Conservation (phyloP, 2,888 invertebrate species). For the Ormyrus labotus region DNA sequence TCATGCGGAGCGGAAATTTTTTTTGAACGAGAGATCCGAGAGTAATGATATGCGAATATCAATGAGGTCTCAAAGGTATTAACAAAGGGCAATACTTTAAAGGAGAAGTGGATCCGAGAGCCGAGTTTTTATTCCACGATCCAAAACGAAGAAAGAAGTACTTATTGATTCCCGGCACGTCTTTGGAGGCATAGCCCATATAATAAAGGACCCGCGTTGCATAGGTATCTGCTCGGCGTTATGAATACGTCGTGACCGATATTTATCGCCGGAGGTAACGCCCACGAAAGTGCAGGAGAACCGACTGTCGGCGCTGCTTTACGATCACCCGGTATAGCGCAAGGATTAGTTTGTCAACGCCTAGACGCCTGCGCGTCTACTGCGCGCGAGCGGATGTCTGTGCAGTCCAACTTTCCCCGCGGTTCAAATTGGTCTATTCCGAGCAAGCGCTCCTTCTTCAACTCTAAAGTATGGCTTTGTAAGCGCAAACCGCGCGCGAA, state of each 20-base stretch:
- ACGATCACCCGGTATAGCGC: conserved; percentile 68
- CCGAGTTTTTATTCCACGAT: conserved; percentile 36
- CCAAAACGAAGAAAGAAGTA: conserved; percentile 27
- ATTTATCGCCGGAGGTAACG: conserved; percentile 65
- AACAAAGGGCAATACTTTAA: conserved; percentile 49
- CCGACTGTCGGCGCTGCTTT: conserved; percentile 68
- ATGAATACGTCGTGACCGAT: conserved; percentile 61
- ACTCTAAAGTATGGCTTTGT: conserved; percentile 54
- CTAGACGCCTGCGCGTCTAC: conserved; percentile 62
- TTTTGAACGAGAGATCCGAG: background rate
- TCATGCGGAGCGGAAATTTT: background rate
- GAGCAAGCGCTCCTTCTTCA: conserved; percentile 45
- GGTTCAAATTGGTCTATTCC: conserved; percentile 54
- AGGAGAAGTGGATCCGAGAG: background rate
- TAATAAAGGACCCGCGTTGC: conserved; percentile 39
- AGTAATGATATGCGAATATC: conserved; percentile 47
- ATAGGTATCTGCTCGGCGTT: conserved; percentile 37
- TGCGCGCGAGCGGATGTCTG: conserved; percentile 37
- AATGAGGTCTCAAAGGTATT: conserved; percentile 19
- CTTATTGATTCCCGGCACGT: conserved; percentile 56
- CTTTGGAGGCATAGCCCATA: conserved; percentile 21
- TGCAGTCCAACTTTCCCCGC: conserved; percentile 51
- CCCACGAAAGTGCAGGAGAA: conserved; percentile 68
- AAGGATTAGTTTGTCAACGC: conserved; percentile 74
- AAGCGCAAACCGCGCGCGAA: conserved; percentile 51